Evolutionary conservation across 2,888 invertebrate genomes (phyloP).

Genomic region (Phaedon cochleariae): DNA sequence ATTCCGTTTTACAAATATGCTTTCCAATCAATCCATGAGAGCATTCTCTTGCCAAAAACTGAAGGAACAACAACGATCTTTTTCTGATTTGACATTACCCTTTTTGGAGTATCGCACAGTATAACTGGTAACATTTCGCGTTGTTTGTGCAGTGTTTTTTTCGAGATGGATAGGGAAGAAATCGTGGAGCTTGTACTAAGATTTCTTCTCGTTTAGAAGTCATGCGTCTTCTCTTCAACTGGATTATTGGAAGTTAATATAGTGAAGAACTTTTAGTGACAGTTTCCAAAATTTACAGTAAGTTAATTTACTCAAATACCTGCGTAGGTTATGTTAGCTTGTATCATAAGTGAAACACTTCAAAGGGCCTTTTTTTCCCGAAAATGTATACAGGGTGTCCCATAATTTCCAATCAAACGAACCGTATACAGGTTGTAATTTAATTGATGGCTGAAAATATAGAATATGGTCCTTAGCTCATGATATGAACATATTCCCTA

Average conservation of each 20-base stretch:
- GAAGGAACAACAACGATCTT: conserved; percentile 17
- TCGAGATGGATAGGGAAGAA: conserved; percentile 48
- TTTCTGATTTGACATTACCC: neutral
- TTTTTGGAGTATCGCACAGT: neutral
- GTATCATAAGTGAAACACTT: no score
- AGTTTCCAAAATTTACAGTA: no score
- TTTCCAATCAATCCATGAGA: conserved; percentile 37
- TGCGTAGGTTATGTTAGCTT: no score
- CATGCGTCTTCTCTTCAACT: neutral
- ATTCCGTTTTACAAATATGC: conserved; percentile 45
- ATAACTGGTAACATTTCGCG: neutral
- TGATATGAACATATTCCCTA: no score
- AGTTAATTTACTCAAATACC: no score
- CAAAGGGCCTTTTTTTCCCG: no score
- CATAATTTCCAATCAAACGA: no score
- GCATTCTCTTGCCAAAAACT: conserved; percentile 31
- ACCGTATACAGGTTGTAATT: no score
- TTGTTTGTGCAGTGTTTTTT: conserved; percentile 21
- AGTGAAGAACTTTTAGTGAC: neutral
- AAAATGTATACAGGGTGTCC: no score
- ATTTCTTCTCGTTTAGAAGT: conserved; percentile 35
- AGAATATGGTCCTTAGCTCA: no score
- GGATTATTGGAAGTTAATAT: neutral
- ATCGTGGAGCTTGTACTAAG: conserved; percentile 44
- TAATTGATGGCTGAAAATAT: no score